phyloP scores from a whole-genome alignment of 1,140 invertebrate genomes.

The Drusus annulatus region DNA sequence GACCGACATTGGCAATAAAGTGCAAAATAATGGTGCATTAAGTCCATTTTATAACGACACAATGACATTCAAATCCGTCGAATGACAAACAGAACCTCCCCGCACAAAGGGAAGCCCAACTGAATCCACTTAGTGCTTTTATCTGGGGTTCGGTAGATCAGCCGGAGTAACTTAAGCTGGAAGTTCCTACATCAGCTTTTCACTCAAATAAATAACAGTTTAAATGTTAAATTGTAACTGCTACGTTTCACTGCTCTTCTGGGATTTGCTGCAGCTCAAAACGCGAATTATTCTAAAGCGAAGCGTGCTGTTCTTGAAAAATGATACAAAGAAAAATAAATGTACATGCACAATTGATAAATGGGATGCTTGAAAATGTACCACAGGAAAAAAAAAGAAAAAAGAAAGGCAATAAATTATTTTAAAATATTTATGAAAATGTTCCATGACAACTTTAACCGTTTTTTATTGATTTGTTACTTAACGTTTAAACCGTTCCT shows the following conservation, averaged over 20 bases:
- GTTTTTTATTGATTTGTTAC: too few species aligned
- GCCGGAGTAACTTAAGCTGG: not conserved
- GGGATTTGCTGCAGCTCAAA: constrained; percentile 34
- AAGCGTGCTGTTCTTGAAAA: too few species aligned
- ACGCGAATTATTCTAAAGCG: not conserved
- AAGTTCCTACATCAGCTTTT: constrained; percentile 18
- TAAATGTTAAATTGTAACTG: constrained; percentile 36
- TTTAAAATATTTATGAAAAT: too few species aligned
- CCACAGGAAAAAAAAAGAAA: too few species aligned
- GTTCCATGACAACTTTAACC: too few species aligned
- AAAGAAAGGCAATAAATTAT: too few species aligned
- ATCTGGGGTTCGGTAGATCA: constrained; percentile 22
- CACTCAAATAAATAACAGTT: constrained; percentile 34
- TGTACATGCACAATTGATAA: too few species aligned
- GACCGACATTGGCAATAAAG: constrained; percentile 16
- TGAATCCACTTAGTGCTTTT: constrained; percentile 18
- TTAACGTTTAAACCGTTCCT: too few species aligned
- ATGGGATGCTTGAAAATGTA: too few species aligned
- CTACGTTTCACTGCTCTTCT: constrained; percentile 1
- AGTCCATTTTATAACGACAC: constrained; percentile 5
- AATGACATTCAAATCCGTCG: constrained; percentile 23
- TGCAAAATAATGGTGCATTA: not conserved
- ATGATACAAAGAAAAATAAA: too few species aligned
- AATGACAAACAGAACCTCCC: not conserved
- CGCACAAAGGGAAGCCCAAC: not conserved